Evolutionary conservation across 2,113 vertebrate species (phyloP).

Genomic region (Apteryx mantelli): DNA sequence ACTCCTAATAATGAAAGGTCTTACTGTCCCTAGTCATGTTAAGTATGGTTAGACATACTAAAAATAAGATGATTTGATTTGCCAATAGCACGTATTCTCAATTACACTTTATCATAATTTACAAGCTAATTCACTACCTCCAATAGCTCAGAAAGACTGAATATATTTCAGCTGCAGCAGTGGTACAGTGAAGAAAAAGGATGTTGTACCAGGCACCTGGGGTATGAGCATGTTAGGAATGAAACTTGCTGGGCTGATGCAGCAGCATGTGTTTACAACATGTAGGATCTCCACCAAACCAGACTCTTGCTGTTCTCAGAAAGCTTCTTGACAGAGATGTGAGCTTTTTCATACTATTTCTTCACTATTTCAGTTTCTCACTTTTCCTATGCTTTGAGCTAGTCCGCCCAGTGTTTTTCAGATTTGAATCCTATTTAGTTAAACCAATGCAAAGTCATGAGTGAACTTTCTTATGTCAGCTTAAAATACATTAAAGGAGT

Average conservation of each 20-base stretch:
- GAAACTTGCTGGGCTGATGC: neutral
- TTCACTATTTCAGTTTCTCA: neutral
- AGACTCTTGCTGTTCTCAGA: neutral
- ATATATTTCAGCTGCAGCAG: neutral
- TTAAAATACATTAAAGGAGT: neutral
- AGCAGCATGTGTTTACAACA: neutral
- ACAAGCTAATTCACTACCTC: slow-evolving; percentile 43
- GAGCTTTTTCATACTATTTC: neutral
- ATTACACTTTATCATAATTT: slow-evolving; percentile 44
- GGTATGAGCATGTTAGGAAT: neutral
- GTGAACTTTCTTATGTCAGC: neutral
- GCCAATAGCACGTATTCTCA: slow-evolving; percentile 50
- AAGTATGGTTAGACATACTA: slow-evolving; percentile 60
- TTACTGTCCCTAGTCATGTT: slow-evolving; percentile 55
- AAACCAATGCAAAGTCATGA: neutral
- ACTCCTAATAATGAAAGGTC: slow-evolving; percentile 68
- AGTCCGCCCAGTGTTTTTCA: neutral
- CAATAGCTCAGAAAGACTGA: neutral
- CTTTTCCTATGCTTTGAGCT: neutral
- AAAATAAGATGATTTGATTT: slow-evolving; percentile 58
- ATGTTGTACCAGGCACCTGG: neutral
- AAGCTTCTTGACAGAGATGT: neutral
- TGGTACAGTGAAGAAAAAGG: neutral
- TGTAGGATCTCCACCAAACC: neutral
- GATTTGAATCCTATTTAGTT: neutral